Evolutionary conservation across 2,797 vertebrate species (phyloP), one percentile per base, ranked within the genome.

Genomic region (Myotis pilosus): DNA sequence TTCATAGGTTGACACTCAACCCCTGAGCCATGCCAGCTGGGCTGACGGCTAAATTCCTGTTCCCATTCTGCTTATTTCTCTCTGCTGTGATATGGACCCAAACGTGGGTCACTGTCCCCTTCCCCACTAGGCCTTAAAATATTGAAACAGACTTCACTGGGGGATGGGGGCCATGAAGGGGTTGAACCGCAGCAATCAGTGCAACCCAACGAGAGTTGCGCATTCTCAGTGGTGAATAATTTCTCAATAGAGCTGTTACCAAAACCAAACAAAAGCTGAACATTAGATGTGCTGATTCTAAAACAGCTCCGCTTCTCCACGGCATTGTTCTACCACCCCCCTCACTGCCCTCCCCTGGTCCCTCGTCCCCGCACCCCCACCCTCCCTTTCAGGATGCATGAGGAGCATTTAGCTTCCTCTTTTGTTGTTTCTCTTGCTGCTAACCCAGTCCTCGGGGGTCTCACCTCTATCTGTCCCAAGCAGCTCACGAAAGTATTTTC

Each of bases 401-500:
- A 17, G 12, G 81, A 79, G 38, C 36, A 13, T 28, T 33, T 19
- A 19, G 87, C 57, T 47, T 8, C 64, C 53, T 71, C 79, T 84
- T 88, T 64, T 87, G 87, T 74, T 57, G 76, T 75, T 83, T 57
- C 23, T 36, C 55, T 47, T 25, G 30, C 87, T 57, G 25, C 88
- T 84, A 51, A 81, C 78, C 84, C 78, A 66, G 85, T 78, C 96
- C 88, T 88, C 74, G 38, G 85, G 85, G 93, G 38, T 91, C 94
- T 96, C 96, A 94, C 95, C 94, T 92, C 93, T 86, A 53, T 96
- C 96, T 92, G 51, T 36, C 87, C 76, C 0, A 33, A 38, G 64
- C 96, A 96, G 96, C 79, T 95, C 94, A 25, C 19, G 64, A 49
- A 92, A 95, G 90, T 92, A 62, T 95, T 95, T 94, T 93, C 94